A percentile compares a stretch with the other conserved stretches of the same genome.
Conservation (phyloP, 2,797 vertebrate species). For the Acanthopagrus latus region DNA sequence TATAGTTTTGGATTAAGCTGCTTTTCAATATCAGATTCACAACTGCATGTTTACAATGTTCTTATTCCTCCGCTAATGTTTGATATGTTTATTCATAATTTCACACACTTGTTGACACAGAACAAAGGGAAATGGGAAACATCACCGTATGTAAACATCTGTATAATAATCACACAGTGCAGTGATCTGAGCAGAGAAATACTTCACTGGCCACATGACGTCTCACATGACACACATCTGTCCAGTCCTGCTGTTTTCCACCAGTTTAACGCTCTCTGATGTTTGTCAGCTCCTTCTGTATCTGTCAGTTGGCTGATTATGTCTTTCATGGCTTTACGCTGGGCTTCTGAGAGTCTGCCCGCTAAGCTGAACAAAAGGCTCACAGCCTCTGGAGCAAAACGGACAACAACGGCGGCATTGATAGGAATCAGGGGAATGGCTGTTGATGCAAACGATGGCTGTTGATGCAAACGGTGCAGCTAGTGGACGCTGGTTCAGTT, state of each 20-base stretch:
- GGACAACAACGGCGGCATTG: background rate
- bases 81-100: slow-evolving; percentile 16
- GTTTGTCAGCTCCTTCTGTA: slow-evolving; percentile 34
- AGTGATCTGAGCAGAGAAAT: background rate
- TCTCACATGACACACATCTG: slow-evolving; percentile 30
- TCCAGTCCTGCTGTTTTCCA: slow-evolving; percentile 36
- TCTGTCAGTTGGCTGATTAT: slow-evolving; percentile 21
- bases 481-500: background rate
- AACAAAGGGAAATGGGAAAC: slow-evolving; percentile 4
- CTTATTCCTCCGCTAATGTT: background rate
- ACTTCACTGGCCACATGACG: background rate
- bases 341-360: slow-evolving; percentile 11
- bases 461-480: background rate
- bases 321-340: slow-evolving; percentile 13
- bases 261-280: slow-evolving; percentile 40
- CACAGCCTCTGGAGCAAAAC: background rate
- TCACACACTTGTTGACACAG: background rate
- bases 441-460: background rate
- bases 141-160: background rate
- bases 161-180: background rate
- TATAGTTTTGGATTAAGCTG: slow-evolving; percentile 15
- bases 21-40: slow-evolving; percentile 11
- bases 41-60: slow-evolving; percentile 6
- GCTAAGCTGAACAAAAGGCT: slow-evolving; percentile 27
- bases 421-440: background rate